phyloP scores from a whole-genome alignment of 92 coral and sea anemone species.

The Porites cylindrica region DNA sequence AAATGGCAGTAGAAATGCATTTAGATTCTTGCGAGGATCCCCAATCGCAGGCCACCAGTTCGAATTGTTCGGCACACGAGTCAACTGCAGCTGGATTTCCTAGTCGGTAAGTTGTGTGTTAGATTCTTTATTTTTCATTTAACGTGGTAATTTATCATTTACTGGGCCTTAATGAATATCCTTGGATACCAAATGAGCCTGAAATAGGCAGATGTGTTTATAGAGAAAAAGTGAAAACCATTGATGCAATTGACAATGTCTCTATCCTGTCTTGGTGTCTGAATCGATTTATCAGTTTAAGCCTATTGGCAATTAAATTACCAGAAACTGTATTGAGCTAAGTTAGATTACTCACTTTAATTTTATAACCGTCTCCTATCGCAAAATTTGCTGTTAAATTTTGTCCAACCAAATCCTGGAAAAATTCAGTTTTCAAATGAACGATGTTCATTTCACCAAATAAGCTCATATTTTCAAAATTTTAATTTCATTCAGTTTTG shows the following conservation, averaged over 20 bases:
- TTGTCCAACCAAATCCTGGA: neutral
- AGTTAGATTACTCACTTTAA: neutral
- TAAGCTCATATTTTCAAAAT: neutral
- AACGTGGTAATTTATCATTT: neutral
- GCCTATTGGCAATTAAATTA: neutral
- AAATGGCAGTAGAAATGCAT: slow-evolving; percentile 99
- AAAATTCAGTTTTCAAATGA: neutral
- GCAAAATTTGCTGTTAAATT: neutral
- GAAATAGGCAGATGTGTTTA: neutral
- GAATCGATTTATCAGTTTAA: neutral
- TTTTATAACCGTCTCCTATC: neutral
- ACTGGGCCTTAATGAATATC: neutral
- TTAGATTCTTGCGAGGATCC: slow-evolving; percentile 85
- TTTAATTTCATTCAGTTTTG: neutral
- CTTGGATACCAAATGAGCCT: neutral
- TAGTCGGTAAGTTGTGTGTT: slow-evolving; percentile 28
- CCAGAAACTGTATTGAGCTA: neutral
- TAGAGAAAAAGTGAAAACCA: neutral
- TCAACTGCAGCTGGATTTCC: slow-evolving; percentile 29
- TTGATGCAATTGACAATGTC: neutral
- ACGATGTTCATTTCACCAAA: too few species aligned
- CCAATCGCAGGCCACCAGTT: slow-evolving; percentile 25
- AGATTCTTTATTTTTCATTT: neutral
- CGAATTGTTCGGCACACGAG: slow-evolving; percentile 39
- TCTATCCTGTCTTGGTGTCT: neutral